Base-by-base conservation (phyloP, 2,113 vertebrate genomes). In the Desmodus rotundus region DNA sequence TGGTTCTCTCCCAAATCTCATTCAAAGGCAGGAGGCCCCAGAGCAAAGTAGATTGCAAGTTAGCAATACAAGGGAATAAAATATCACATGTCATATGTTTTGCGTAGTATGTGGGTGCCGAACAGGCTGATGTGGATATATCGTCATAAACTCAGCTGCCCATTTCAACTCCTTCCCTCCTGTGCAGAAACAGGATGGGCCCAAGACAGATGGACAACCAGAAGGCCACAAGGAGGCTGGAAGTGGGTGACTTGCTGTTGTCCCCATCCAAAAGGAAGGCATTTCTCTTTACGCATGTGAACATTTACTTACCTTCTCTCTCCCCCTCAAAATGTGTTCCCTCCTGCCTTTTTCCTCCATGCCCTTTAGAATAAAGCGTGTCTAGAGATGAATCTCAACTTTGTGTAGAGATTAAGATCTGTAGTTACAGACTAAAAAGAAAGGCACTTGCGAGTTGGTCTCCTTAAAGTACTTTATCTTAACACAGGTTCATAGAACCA, bases 41-140 rank as follows among this genome's bases (percentile, higher is more conserved):
- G 72, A 94, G 76, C 86, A 43, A 24, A 72, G 1, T 43, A 24
- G 43, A 89, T 45, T 50, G 83, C 87, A 73, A 78, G 93, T 93
- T 92, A 74, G 91, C 61, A 54, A 47, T 11, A 31, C 52, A 56
- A 84, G 97, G 77, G 68, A 61, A 89, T 87, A 4, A 43, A 80
- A 63, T 68, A 58, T 45, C 86, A 33, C 6, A 1, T 15, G 15
- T 78, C 31, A 3, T 65, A 43, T 74, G 81, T 74, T 85, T 61
- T 83, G 47, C 41, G 0, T 15, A 36, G 28, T 12, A 41, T 28
- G 83, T 84, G 74, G 54, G 85, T 87, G 19, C n/a, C 6, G 17
- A 92, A 94, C 91, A 97, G 96, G 36, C 94, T 97, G 97, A 98
- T 78, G 54, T 84, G 93, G 67, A 96, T 96, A 92, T 95, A 89